Evolutionary conservation across 2,113 vertebrate genomes (phyloP).

Genomic region (Stigmatopora argus): DNA sequence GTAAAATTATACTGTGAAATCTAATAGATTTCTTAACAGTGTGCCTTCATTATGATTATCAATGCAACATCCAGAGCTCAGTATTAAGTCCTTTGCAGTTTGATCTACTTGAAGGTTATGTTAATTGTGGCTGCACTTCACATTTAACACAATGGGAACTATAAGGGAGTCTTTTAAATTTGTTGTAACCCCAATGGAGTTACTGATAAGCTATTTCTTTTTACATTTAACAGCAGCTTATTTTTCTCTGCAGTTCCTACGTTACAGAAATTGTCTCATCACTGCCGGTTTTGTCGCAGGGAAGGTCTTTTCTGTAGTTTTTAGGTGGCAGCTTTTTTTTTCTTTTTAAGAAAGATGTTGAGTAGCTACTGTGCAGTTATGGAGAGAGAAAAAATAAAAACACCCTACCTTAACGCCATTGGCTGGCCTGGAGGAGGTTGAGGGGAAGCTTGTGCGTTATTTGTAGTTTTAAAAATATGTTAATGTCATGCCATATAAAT

Average conservation of each 20-base stretch:
- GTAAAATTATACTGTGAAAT: constrained; percentile 17
- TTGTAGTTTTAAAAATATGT: constrained; percentile 70
- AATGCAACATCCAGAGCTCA: constrained; percentile 44
- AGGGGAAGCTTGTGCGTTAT: constrained; percentile 62
- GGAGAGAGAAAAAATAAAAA: constrained; percentile 32
- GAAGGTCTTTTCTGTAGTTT: constrained; percentile 46
- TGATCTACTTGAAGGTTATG: constrained; percentile 69
- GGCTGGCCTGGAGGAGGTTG: constrained; percentile 30
- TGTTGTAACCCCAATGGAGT: neutral
- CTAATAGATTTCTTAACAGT: constrained; percentile 32
- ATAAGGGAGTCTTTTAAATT: constrained; percentile 50
- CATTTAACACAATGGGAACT: constrained; percentile 68
- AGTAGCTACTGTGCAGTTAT: constrained; percentile 66
- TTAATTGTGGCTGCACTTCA: constrained; percentile 31
- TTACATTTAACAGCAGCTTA: constrained; percentile 2
- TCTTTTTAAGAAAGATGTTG: constrained; percentile 48
- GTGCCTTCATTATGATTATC: constrained; percentile 54
- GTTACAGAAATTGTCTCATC: constrained; percentile 70
- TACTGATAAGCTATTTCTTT: constrained; percentile 13
- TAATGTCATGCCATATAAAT: constrained; percentile 84
- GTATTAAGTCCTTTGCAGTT: constrained; percentile 57
- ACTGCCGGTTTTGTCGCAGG: constrained; percentile 75
- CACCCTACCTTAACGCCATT: constrained; percentile 44
- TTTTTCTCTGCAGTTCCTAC: constrained; percentile 29
- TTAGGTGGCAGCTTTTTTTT: constrained; percentile 70